Percentiles rank a stretch among this genome's conserved stretches.
Conservation (phyloP, 2,113 vertebrate genomes). For the Dolichallabes microphthalmus region DNA sequence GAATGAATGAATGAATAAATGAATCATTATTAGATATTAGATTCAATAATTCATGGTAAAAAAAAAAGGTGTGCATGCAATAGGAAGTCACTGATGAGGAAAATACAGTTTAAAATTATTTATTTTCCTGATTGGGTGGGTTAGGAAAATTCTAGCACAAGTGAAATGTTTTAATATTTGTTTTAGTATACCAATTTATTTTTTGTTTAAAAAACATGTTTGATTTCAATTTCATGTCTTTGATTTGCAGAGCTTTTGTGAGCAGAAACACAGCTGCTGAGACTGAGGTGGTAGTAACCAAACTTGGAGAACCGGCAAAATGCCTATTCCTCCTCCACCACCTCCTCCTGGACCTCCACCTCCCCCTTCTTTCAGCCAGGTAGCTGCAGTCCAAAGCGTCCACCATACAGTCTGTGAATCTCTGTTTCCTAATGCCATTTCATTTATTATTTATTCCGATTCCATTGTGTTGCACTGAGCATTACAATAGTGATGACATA, state of each 20-base stretch:
- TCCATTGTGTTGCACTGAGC: not conserved
- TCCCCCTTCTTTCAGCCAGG: conserved; percentile 83
- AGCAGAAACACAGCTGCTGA: conserved; percentile 49
- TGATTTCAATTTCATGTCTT: not conserved
- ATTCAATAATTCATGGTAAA: not conserved
- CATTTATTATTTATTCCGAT: not conserved
- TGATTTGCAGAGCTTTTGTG: conserved; percentile 50
- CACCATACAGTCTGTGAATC: not conserved
- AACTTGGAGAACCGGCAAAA: conserved; percentile 68
- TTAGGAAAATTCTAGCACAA: not conserved
- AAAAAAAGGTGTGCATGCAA: not conserved
- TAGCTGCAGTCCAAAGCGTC: conserved; percentile 57
- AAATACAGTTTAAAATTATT: not conserved
- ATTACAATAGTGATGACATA: not conserved
- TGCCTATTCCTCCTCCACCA: conserved; percentile 91
- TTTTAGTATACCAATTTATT: not conserved
- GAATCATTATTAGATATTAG: not conserved
- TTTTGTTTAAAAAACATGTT: not conserved
- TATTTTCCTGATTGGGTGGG: not conserved
- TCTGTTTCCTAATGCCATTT: not conserved
- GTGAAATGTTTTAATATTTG: not conserved
- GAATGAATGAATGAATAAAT: no score
- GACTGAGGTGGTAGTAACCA: conserved; percentile 53
- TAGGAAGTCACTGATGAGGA: not conserved
- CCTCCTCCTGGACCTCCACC: conserved; percentile 86